Evolutionary conservation across 2,797 vertebrate genomes (phyloP), one percentile per base, ranked within the genome.

Genomic region (Sebastes goodei): DNA sequence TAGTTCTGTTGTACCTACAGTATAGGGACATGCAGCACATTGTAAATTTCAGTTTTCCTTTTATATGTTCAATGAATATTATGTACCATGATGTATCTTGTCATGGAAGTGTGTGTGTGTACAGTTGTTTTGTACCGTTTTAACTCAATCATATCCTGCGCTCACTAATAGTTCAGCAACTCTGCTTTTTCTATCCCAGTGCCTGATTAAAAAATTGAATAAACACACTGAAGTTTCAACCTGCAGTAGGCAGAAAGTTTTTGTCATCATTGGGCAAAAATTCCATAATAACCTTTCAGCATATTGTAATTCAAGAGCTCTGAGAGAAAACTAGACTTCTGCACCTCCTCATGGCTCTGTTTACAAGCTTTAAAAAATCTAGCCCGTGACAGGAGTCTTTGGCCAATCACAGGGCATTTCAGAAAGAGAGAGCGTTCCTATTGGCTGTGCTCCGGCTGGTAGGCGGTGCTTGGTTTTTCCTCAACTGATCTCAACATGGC

Each of bases 21-120:
- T 21, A 10, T 10, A 33, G 8, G 14, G 7, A 49, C 56, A 35
- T 30, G 35, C 52, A 33, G 57, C 33, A 69, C 64, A 62, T 35
- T 89, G 76, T 86, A 86, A n/a, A 89, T 85, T 81, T 86, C 20
- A 76, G 3, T 80, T 87, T 56, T 5, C 15, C 20, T 77, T 60
- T 81, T 83, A 61, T 81, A 72, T 71, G 27, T 77, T 32, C 32
- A 67, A 38, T 74, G 56, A 68, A 38, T 57, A 23, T 53, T 69
- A 20, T 35, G 52, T 7, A 46, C 25, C 2, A 61, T 66, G 62
- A 56, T 72, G 9, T 12, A 23, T 49, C 15, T 78, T 27, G 3
- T 78, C 35, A 49, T 33, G 15, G 7, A 62, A 69, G 46, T 49
- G 17, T 49, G 30, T 72, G 49, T 72, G 49, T 60, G 53, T 63